A percentile compares a stretch with the other conserved stretches of the same genome.
Conservation (phyloP, 1,140 invertebrate genomes). For the Dinoponera quadriceps region DNA sequence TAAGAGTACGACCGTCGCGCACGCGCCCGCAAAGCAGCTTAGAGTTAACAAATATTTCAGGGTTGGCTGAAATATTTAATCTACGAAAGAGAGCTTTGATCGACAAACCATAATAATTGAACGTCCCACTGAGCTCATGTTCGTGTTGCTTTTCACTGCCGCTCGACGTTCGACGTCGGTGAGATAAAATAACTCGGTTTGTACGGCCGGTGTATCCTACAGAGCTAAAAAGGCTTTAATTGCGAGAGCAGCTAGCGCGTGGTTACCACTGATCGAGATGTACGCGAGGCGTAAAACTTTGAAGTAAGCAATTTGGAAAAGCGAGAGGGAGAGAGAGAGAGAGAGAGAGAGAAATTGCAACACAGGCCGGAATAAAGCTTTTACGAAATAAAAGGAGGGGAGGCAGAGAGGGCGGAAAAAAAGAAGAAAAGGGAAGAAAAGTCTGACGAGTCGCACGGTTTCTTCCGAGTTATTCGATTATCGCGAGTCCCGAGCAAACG, state of each 20-base stretch:
- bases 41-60: neutral
- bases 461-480: conserved; percentile 44
- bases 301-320: neutral
- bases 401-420: neutral
- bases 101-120: conserved; percentile 14
- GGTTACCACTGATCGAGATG: neutral
- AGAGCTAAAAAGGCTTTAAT: conserved; percentile 18
- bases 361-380: too few relatives aligned
- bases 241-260: neutral
- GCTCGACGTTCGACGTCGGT: neutral
- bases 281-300: neutral
- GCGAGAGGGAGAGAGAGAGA: neutral
- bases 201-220: neutral
- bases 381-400: neutral
- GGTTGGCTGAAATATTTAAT: neutral
- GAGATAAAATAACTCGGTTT: conserved; percentile 26
- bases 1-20: too few relatives aligned
- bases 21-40: too few relatives aligned
- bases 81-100: neutral
- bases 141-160: neutral
- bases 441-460: neutral
- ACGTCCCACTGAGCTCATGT: neutral
- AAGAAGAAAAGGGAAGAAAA: neutral
- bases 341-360: neutral
- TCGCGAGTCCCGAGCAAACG: conserved; percentile 13